Evolutionary conservation across 2,797 vertebrate genomes (phyloP), one percentile per base, ranked within the genome.

Genomic region (Peromyscus eremicus): DNA sequence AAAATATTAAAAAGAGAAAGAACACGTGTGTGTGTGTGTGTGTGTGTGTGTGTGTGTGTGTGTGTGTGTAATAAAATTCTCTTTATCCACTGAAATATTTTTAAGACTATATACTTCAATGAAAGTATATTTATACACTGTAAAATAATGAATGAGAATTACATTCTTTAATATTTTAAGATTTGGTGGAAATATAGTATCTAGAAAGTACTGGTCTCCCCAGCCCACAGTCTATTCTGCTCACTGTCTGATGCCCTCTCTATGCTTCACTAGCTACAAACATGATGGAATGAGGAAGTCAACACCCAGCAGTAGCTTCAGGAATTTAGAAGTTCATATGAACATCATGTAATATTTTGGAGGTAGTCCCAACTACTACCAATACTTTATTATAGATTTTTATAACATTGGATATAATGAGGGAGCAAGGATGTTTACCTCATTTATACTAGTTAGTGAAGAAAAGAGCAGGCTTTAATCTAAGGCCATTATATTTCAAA

Each of bases 11-110:
- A 40, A 29, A 55, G n/a, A 19, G 9, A 57, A 87, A 40, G 34
- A 57, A 79, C 49, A 12, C 11, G 11, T 12, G 49, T 12, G 10
- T 12, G 49, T 12, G 49, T 49, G 49, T 49, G 49, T 49, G 49
- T 49, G 49, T 49, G 46, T 49, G 6, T 46, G 49, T 49, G 49
- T 49, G 49, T 49, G 49, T 49, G 49, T 49, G 49, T 49, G 49
- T 49, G 49, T 49, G 11, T 49, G 49, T 49, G 49, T 49, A 89
- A 85, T 27, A 83, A 92, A 96, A 17, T 1, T 80, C 17, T 64
- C 27, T 34, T 91, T 91, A 68, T 43, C 94, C 40, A 93, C 52
- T 85, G 80, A 92, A 46, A 5, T n/a, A 2, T 90, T 70, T 79
- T 68, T 93, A 87, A 80, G 3, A 81, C 68, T 89, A 64, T n/a